Evolutionary conservation across 2,113 vertebrate genomes (phyloP).

Genomic region (Eolophus roseicapilla): DNA sequence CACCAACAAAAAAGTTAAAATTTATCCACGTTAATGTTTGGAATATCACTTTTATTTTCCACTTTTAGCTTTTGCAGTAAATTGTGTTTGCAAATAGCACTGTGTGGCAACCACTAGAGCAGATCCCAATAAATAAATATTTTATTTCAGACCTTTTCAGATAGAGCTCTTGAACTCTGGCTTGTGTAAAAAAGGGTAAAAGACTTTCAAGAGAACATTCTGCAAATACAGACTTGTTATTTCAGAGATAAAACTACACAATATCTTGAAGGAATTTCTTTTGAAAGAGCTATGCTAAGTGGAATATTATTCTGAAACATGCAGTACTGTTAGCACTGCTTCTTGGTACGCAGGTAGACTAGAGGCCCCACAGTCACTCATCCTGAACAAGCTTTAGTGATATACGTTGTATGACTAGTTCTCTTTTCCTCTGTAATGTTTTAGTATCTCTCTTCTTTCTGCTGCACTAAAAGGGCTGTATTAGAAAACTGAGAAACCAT

Average conservation of each 20-base stretch:
- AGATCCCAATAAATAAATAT: not conserved
- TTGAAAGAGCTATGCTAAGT: not conserved
- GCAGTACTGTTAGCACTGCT: not conserved
- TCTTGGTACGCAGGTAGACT: not conserved
- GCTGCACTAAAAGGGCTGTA: not conserved
- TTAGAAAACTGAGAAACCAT: not conserved
- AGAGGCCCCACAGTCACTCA: not conserved
- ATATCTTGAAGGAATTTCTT: not conserved
- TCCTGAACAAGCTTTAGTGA: not conserved
- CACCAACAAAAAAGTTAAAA: not conserved
- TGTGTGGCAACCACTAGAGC: not conserved
- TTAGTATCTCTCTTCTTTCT: not conserved
- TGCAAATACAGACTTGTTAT: not conserved
- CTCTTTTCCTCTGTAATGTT: not conserved
- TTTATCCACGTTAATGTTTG: not conserved
- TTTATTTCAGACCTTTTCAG: not conserved
- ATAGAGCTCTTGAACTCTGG: not conserved
- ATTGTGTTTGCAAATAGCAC: not conserved
- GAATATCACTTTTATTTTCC: not conserved
- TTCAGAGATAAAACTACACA: not conserved
- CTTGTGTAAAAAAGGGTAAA: not conserved
- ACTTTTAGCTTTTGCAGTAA: not conserved
- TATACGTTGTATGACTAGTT: not conserved
- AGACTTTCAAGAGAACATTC: not conserved
- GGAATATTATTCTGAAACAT: not conserved